Percentiles rank a stretch among this genome's conserved stretches.
These are phyloP conservation scores for Cossypha polioptera DNA, from an alignment of 2,797 vertebrate species.

Conservation along the genomic window DNA sequence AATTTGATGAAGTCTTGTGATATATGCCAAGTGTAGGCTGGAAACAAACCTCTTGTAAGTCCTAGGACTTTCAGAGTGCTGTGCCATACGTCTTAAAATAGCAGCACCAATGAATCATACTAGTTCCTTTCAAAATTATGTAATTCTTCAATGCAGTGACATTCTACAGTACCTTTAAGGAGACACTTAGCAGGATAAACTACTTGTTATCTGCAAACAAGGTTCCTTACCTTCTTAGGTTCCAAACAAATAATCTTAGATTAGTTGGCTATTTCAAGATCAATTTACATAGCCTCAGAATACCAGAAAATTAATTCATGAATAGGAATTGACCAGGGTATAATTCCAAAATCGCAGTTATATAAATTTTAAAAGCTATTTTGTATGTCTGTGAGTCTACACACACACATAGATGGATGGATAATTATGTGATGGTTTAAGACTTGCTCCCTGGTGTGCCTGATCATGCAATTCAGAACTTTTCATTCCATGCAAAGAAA, in stretches of 20 bases:
- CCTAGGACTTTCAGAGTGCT: not conserved
- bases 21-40: not conserved
- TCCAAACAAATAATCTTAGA: slow-evolving; percentile 55
- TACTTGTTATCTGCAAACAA: slow-evolving; percentile 59
- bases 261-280: slow-evolving; percentile 60
- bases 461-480: not conserved
- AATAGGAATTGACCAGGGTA: slow-evolving; percentile 52
- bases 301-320: slow-evolving; percentile 66
- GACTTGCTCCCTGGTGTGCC: not conserved
- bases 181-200: slow-evolving; percentile 68
- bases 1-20: not conserved
- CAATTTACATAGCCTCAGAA: slow-evolving; percentile 47
- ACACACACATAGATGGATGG: accelerated
- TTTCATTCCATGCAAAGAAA: not conserved
- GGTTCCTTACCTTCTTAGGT: slow-evolving; percentile 25
- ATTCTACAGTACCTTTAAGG: slow-evolving; percentile 73
- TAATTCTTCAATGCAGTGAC: slow-evolving; percentile 66
- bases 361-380: not conserved
- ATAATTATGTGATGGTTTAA: not conserved
- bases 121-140: slow-evolving; percentile 54
- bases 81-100: not conserved
- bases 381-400: accelerated
- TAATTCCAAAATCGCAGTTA: slow-evolving; percentile 40
- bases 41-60: slow-evolving; percentile 13
- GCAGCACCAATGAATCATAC: not conserved